phyloP scores from a whole-genome alignment of 2,888 invertebrate genomes.

The Callosobruchus maculatus region DNA sequence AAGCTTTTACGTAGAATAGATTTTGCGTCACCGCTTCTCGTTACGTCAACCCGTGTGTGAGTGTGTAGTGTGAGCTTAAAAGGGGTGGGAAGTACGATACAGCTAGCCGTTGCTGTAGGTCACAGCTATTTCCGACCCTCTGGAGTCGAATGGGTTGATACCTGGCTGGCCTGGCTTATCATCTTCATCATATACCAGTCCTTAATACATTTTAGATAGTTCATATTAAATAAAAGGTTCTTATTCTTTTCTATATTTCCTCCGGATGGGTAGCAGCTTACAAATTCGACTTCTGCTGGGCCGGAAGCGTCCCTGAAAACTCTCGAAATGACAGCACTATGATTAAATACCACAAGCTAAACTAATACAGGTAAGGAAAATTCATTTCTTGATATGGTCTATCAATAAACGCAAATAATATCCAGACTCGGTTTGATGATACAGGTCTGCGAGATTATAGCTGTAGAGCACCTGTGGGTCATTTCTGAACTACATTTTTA shows the following conservation, averaged over 20 bases:
- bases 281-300: conserved; percentile 47
- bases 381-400: not conserved
- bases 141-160: conserved; percentile 49
- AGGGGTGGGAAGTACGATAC: conserved; percentile 52
- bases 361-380: not conserved
- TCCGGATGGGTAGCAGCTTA: conserved; percentile 44
- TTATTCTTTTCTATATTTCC: conserved; percentile 27
- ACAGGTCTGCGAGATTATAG: too few species aligned
- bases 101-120: conserved; percentile 70
- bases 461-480: too few species aligned
- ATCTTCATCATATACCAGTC: not conserved
- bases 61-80: conserved; percentile 10
- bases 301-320: conserved; percentile 47
- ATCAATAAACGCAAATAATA: not conserved
- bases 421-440: too few species aligned
- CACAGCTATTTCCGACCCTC: conserved; percentile 51
- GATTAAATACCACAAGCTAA: conserved; percentile 6
- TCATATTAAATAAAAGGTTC: not conserved
- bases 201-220: not conserved
- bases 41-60: not conserved
- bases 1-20: not conserved
- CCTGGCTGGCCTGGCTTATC: conserved; percentile 28
- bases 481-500: too few species aligned
- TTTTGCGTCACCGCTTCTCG: not conserved
- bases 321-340: conserved; percentile 47